A percentile compares a stretch with the other conserved stretches of the same genome.
Conservation (phyloP, 2,888 invertebrate genomes). For the Auanema sp. region DNA sequence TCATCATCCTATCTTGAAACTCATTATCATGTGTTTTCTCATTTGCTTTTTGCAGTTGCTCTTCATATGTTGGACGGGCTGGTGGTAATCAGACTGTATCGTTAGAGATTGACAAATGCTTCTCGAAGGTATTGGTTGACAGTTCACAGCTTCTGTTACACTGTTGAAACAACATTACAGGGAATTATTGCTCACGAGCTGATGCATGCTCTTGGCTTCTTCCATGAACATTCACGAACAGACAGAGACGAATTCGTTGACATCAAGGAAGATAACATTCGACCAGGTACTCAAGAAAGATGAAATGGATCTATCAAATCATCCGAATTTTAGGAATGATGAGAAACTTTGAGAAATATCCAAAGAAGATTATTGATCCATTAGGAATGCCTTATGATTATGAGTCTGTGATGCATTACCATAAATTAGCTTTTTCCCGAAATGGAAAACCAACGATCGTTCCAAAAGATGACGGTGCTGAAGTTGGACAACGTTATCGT, state of each 20-base stretch:
- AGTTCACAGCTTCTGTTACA: background rate
- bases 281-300: constrained; percentile 67
- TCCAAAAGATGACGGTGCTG: constrained; percentile 63
- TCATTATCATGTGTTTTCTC: background rate
- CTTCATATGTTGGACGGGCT: constrained; percentile 77
- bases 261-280: constrained; percentile 77
- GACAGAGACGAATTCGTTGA: constrained; percentile 78
- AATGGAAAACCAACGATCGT: constrained; percentile 68
- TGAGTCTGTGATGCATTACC: constrained; percentile 77
- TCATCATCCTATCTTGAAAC: too few species aligned
- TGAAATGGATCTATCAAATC: background rate
- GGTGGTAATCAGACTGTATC: constrained; percentile 78
- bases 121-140: constrained; percentile 54
- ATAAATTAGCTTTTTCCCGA: constrained; percentile 68
- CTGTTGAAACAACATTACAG: constrained; percentile 12
- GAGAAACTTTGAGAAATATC: constrained; percentile 69
- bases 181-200: constrained; percentile 78
- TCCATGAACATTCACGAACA: constrained; percentile 80
- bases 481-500: constrained; percentile 62
- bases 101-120: constrained; percentile 68
- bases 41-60: constrained; percentile 70
- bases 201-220: constrained; percentile 78
- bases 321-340: constrained; percentile 65
- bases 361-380: constrained; percentile 65
- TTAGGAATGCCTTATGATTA: constrained; percentile 76